phyloP scores from a whole-genome alignment of 2,888 invertebrate genomes.

The Piscicola geometra region DNA sequence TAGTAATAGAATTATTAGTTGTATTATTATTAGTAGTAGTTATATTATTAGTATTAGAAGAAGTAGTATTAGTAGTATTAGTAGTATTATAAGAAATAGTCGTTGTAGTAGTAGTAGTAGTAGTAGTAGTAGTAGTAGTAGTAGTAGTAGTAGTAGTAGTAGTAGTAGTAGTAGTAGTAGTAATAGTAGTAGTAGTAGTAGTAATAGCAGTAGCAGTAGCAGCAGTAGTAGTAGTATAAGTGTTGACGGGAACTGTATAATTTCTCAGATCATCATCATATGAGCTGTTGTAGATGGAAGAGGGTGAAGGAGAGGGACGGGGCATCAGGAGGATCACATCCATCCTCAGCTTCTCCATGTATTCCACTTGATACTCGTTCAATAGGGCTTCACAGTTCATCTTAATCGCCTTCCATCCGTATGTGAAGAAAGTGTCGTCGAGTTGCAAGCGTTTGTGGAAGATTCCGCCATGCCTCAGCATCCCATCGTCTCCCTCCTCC shows the following conservation, averaged over 20 bases:
- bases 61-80: no score
- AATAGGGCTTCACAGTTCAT: constrained; percentile 20
- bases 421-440: constrained; percentile 27
- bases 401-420: constrained; percentile 24
- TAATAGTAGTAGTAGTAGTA: constrained; percentile 3
- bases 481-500: background rate
- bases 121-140: constrained; percentile 24
- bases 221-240: no score
- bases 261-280: no score
- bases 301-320: background rate
- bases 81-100: constrained; percentile 8
- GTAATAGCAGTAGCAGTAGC: no score
- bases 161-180: background rate
- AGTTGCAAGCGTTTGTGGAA: background rate
- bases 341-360: background rate
- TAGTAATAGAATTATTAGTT: no score
- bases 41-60: no score
- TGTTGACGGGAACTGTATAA: no score
- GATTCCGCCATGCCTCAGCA: background rate
- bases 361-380: constrained; percentile 11
- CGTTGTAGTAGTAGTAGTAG: constrained; percentile 17
- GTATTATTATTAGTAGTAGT: no score
- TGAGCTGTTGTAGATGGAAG: background rate
- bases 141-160: constrained; percentile 24
- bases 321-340: background rate